Evolutionary conservation across 2,113 vertebrate genomes (phyloP), one percentile per base, ranked within the genome.

Genomic region (Pelvicachromis taeniatus): DNA sequence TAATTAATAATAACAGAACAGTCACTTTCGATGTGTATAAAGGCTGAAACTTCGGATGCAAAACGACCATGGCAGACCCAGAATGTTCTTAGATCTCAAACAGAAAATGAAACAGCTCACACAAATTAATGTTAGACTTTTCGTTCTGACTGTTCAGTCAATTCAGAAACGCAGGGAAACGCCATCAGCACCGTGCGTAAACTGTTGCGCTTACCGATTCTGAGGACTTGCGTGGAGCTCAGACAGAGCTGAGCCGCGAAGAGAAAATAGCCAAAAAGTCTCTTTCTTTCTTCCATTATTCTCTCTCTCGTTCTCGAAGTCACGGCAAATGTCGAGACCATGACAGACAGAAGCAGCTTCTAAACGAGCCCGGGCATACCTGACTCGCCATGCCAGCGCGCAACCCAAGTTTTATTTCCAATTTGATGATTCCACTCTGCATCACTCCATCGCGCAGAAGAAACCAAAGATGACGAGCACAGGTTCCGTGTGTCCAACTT

Each of bases 161-260:
- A 77, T 35, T 23, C 53, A 75, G 45, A 52, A 50, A 75, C 6
- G 23, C 68, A 8, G 7, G 16, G 23, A 29, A 70, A 52, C 45
- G 16, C 33, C 26, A 14, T 10, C 21, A 42, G 4, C 53, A 7
- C 73, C 19, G 83, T 38, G 91, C 89, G 91, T 93, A 84, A 91
- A 91, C 81, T 92, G 91, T 77, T 85, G 90, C 94, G 96, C 97
- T 97, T 95, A 99, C 98, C 97, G 92, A 99, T 97, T 84, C 98
- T 88, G 85, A 99, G 97, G 79, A 98, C 97, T 94, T 98, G 98
- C 77, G 97, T 95, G 12, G 95, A 92, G 91, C 96, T 95, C 75
- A 92, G 93, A 19, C 95, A 92, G 78, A 97, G 87, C 91, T 93
- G 94, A 42, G 91, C 79, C 59, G 89, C 87, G n/a, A 97, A 7